Conservation (phyloP, 1,140 invertebrate species). For the Plectrocnemia conspersa region DNA sequence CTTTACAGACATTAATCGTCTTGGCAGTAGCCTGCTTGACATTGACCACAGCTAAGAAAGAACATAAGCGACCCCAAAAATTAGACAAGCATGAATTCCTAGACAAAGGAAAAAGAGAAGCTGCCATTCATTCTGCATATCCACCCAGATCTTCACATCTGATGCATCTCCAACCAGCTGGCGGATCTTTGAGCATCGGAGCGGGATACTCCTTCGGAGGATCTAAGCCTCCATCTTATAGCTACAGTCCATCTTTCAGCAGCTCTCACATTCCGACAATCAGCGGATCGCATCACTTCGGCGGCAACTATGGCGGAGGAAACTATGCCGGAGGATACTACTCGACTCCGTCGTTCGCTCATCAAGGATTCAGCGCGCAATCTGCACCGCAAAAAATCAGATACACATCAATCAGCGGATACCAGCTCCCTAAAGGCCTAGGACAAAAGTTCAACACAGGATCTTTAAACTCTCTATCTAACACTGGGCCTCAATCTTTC, state of each 20-base stretch:
- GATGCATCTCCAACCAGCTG: conserved; percentile 21
- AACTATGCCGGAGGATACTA: conserved; percentile 19
- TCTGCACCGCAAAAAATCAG: conserved; percentile 10
- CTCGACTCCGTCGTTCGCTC: conserved; percentile 7
- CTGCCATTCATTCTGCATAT: conserved; percentile 15
- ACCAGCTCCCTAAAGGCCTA: conserved; percentile 12
- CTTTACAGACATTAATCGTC: no score
- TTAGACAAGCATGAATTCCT: conserved; percentile 11
- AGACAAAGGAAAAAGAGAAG: conserved; percentile 31
- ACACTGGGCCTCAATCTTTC: conserved; percentile 23
- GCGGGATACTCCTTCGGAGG: conserved; percentile 26
- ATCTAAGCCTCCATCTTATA: conserved; percentile 15
- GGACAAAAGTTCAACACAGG: no score
- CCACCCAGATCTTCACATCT: conserved; percentile 17
- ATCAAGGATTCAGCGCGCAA: conserved; percentile 1
- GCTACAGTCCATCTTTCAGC: conserved; percentile 4
- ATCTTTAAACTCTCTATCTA: background rate
- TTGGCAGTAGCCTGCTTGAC: no score
- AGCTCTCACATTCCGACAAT: conserved; percentile 10
- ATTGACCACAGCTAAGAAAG: no score
- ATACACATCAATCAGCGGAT: conserved; percentile 29
- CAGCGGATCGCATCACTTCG: conserved; percentile 8
- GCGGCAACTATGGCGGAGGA: conserved; percentile 6
- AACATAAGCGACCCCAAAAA: conserved; percentile 7
- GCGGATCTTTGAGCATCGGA: conserved; percentile 29